phyloP scores from a whole-genome alignment of 2,888 invertebrate species.

The Aphodius sticticus region DNA sequence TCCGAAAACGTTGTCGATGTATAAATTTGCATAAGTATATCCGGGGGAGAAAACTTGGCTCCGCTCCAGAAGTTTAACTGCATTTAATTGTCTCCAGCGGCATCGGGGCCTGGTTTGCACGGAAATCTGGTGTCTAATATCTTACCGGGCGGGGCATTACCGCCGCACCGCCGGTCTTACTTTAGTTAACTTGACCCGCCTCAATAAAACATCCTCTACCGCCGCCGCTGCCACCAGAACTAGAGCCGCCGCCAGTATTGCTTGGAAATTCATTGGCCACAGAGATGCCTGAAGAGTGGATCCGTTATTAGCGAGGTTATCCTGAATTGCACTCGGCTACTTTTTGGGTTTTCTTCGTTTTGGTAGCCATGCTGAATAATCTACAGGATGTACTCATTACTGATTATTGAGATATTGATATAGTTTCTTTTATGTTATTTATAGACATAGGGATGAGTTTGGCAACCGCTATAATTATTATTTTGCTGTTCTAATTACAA shows the following conservation, averaged over 20 bases:
- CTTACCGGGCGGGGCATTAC: conserved; percentile 21
- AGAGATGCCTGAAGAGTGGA: not conserved
- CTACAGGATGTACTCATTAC: too few relatives aligned
- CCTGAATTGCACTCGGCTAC: not conserved
- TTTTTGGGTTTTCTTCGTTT: not conserved
- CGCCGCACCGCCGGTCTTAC: not conserved
- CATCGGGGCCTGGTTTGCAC: conserved; percentile 24
- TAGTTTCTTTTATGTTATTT: too few relatives aligned
- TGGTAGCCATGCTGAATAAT: not conserved
- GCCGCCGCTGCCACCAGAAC: not conserved
- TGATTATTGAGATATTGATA: too few relatives aligned
- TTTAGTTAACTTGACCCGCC: conserved; percentile 4
- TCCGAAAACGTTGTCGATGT: conserved; percentile 27
- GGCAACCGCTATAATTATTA: too few relatives aligned
- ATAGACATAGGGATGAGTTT: too few relatives aligned
- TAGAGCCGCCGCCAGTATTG: not conserved
- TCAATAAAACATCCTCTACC: not conserved
- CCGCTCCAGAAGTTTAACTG: conserved; percentile 22
- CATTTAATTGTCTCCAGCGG: conserved; percentile 25
- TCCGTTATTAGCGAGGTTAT: not conserved
- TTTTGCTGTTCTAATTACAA: too few relatives aligned
- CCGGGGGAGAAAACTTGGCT: conserved; percentile 24
- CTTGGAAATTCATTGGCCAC: not conserved
- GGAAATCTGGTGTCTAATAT: conserved; percentile 26
- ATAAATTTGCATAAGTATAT: conserved; percentile 25